These are phyloP conservation scores for Tragelaphus imberbis DNA, from an alignment of 2,113 vertebrate species.

Conservation along the genomic window DNA sequence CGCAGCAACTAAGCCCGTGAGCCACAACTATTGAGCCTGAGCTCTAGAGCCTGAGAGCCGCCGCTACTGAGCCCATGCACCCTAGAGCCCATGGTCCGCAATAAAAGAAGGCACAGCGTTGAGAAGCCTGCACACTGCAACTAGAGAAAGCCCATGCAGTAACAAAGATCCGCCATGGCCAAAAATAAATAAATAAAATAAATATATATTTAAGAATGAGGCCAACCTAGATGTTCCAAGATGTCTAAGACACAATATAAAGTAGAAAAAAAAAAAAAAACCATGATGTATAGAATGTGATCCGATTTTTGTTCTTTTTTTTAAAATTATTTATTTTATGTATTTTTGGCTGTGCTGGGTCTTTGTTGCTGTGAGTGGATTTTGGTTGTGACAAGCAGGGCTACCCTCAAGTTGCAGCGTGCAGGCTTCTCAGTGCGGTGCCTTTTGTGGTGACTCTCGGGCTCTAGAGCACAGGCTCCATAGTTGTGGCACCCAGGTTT, in stretches of 20 bases:
- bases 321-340: background rate
- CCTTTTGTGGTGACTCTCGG: fast-evolving
- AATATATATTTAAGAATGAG: background rate
- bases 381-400: background rate
- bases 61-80: background rate
- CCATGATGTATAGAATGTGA: background rate
- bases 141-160: background rate
- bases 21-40: background rate
- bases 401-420: background rate
- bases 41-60: background rate
- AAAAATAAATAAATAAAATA: background rate
- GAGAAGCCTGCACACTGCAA: background rate
- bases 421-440: background rate
- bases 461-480: background rate
- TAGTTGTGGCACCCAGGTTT: background rate
- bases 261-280: background rate
- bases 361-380: background rate
- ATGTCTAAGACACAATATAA: background rate
- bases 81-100: background rate
- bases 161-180: background rate
- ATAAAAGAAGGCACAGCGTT: background rate
- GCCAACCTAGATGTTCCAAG: background rate
- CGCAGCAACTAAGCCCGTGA: background rate
- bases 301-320: background rate
- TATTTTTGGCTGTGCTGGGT: background rate